Evolutionary conservation across 2,113 vertebrate species (phyloP).

Genomic region (Micromys minutus): DNA sequence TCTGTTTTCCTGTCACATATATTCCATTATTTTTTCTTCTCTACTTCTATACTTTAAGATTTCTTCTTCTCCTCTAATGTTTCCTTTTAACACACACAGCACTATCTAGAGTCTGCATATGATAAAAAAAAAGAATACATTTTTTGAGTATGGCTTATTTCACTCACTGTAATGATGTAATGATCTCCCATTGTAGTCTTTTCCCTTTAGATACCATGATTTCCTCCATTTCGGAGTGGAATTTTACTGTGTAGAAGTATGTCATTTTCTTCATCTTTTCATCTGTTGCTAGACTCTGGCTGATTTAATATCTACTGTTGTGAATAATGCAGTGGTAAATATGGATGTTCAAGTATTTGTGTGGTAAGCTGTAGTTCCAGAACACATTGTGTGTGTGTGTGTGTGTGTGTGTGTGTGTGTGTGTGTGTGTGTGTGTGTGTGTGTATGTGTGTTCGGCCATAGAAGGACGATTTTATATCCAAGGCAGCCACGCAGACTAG

Average conservation of each 20-base stretch:
- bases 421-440: background rate
- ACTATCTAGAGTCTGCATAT: background rate
- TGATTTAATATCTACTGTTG: background rate
- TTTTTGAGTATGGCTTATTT: background rate
- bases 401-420: too few species aligned
- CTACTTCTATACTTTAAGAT: background rate
- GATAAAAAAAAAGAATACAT: background rate
- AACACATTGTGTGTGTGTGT: background rate
- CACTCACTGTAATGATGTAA: too few species aligned
- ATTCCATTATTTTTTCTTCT: background rate
- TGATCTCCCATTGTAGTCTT: background rate
- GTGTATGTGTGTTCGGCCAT: background rate
- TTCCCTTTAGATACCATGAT: background rate
- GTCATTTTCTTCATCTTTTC: background rate
- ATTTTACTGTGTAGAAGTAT: background rate
- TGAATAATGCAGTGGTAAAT: background rate
- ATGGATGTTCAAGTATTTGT: background rate
- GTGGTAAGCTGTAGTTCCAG: background rate
- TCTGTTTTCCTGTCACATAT: background rate
- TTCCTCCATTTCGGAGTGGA: background rate
- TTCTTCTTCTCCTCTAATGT: background rate
- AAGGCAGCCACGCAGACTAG: background rate
- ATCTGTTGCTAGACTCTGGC: background rate
- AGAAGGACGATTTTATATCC: background rate
- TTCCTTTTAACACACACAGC: too few species aligned